phyloP scores from a whole-genome alignment of 2,113 vertebrate genomes.

The Engystomops pustulosus region DNA sequence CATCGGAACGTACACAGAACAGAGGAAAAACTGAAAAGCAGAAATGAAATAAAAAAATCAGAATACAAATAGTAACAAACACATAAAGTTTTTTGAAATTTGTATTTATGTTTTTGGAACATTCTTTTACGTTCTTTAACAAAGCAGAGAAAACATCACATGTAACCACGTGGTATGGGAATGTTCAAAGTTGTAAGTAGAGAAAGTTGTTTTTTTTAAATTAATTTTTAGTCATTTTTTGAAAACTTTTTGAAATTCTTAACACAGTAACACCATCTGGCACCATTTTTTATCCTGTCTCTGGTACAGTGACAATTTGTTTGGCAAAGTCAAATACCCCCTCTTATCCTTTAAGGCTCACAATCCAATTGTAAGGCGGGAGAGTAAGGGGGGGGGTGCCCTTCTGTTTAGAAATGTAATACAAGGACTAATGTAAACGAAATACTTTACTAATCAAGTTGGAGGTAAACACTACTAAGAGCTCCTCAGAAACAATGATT shows the following conservation, averaged over 20 bases:
- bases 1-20: constrained; percentile 97
- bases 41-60: constrained; percentile 35
- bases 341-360: constrained; percentile 6
- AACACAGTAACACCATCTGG: background rate
- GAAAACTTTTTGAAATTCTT: background rate
- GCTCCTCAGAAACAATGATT: constrained; percentile 34
- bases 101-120: background rate
- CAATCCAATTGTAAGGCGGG: constrained; percentile 1
- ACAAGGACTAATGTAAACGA: constrained; percentile 39
- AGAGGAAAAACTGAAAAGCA: constrained; percentile 92
- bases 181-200: background rate
- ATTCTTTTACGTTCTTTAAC: background rate
- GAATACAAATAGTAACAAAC: background rate
- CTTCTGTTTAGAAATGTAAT: constrained; percentile 10
- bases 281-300: background rate
- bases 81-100: too few species aligned
- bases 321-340: constrained; percentile 3
- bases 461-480: constrained; percentile 31
- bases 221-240: too few species aligned
- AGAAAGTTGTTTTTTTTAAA: background rate
- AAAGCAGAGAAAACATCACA: background rate
- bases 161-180: background rate
- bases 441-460: constrained; percentile 40
- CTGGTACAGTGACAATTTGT: background rate
- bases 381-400: too few species aligned